phyloP scores from a whole-genome alignment of 1,140 invertebrate genomes.

The Sarcophaga peregrina region DNA sequence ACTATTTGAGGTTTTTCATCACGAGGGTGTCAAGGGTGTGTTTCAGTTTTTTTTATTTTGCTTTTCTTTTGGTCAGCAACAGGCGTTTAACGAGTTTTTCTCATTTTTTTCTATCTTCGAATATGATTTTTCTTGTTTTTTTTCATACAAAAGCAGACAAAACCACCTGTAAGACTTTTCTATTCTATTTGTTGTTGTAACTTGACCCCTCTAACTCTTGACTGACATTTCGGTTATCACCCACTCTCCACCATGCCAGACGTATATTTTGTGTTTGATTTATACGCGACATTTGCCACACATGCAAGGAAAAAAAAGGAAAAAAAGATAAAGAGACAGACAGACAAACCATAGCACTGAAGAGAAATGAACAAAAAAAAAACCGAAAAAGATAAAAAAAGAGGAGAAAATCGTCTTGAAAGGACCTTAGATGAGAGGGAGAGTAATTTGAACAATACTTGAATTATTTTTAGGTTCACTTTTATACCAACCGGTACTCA shows the following conservation, averaged over 20 bases:
- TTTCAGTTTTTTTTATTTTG: not conserved
- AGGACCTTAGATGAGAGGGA: not conserved
- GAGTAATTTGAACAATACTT: not conserved
- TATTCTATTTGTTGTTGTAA: not conserved
- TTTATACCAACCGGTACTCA: too few relatives aligned
- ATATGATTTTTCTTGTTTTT: not conserved
- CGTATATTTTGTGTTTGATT: not conserved
- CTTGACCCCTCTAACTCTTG: not conserved
- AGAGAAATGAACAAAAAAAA: not conserved
- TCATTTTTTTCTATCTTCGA: not conserved
- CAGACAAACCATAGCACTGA: not conserved
- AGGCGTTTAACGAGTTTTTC: not conserved
- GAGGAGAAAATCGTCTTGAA: not conserved
- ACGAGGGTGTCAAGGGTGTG: not conserved
- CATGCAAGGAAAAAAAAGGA: too few relatives aligned
- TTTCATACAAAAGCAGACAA: not conserved
- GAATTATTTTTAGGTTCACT: not conserved
- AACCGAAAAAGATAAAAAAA: not conserved
- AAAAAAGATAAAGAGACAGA: too few relatives aligned
- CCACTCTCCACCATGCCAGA: not conserved
- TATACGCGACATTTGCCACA: not conserved
- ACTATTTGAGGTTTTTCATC: not conserved
- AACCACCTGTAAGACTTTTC: conserved; percentile 31
- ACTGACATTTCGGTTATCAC: not conserved
- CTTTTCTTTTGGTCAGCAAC: conserved; percentile 28